phyloP scores from a whole-genome alignment of 1,140 invertebrate species.

The Zaprionus gabonicus region DNA sequence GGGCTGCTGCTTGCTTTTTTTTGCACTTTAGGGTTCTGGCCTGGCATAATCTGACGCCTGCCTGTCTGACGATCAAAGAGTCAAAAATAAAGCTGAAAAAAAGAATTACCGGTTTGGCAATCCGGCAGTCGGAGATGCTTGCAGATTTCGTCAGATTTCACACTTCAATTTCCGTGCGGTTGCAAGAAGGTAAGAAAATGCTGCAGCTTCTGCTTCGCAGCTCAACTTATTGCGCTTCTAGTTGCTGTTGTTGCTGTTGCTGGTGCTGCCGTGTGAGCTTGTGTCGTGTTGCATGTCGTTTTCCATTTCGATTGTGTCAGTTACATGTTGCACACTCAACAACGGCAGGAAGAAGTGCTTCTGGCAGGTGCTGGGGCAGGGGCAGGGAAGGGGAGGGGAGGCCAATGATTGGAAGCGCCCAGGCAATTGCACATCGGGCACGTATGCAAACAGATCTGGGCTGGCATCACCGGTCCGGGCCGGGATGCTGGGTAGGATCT shows the following conservation, averaged over 20 bases:
- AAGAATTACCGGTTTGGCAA: slow-evolving; percentile 40
- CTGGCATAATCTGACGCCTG: slow-evolving; percentile 53
- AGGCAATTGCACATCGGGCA: slow-evolving; percentile 79
- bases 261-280: slow-evolving; percentile 38
- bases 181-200: slow-evolving; percentile 66
- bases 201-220: slow-evolving; percentile 33
- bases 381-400: slow-evolving; percentile 6
- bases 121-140: slow-evolving; percentile 28
- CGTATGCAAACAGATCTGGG: slow-evolving; percentile 71
- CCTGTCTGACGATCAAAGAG: slow-evolving; percentile 42
- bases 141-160: slow-evolving; percentile 58
- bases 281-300: slow-evolving; percentile 71
- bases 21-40: slow-evolving; percentile 19
- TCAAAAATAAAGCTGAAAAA: slow-evolving; percentile 63
- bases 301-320: slow-evolving; percentile 80
- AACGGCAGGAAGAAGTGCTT: not conserved
- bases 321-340: slow-evolving; percentile 68
- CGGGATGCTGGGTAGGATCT: slow-evolving; percentile 2
- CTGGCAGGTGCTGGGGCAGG: too few species aligned
- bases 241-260: slow-evolving; percentile 37
- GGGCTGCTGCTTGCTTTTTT: slow-evolving; percentile 24
- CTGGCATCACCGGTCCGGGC: slow-evolving; percentile 17
- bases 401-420: slow-evolving; percentile 76
- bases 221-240: slow-evolving; percentile 44
- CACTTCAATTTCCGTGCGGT: slow-evolving; percentile 74